phyloP scores from a whole-genome alignment of 2,113 vertebrate genomes.

The Mionectes macconnelli region DNA sequence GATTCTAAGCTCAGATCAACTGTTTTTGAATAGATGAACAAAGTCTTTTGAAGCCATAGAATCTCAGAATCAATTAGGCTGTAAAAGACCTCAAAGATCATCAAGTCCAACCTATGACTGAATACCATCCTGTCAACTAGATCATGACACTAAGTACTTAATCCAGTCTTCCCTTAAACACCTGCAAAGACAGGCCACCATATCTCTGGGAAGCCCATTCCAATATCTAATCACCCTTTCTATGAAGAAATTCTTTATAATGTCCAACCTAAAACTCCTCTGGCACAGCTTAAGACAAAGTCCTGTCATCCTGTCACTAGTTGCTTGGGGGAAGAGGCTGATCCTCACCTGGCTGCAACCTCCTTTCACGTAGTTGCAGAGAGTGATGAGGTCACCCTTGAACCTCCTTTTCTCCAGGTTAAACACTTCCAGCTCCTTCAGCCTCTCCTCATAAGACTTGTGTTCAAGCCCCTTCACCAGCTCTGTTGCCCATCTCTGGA shows the following conservation, averaged over 20 bases:
- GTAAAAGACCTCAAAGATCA: background rate
- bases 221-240: background rate
- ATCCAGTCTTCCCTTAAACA: background rate
- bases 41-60: background rate
- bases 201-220: background rate
- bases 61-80: background rate
- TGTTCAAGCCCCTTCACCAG: background rate
- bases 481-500: background rate
- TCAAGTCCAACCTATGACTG: rapidly evolving
- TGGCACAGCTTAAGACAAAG: background rate
- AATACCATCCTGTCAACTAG: background rate
- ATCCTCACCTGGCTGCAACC: rapidly evolving
- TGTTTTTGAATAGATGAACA: background rate
- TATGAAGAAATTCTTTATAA: background rate
- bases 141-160: rapidly evolving
- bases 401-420: background rate
- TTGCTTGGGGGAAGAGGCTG: background rate
- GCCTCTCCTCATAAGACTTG: background rate
- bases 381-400: rapidly evolving
- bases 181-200: background rate
- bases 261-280: background rate
- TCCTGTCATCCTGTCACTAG: background rate
- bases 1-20: background rate
- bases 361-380: background rate
- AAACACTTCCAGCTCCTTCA: background rate